phyloP scores from a whole-genome alignment of 2,888 invertebrate genomes.

The Saturnia japonica region DNA sequence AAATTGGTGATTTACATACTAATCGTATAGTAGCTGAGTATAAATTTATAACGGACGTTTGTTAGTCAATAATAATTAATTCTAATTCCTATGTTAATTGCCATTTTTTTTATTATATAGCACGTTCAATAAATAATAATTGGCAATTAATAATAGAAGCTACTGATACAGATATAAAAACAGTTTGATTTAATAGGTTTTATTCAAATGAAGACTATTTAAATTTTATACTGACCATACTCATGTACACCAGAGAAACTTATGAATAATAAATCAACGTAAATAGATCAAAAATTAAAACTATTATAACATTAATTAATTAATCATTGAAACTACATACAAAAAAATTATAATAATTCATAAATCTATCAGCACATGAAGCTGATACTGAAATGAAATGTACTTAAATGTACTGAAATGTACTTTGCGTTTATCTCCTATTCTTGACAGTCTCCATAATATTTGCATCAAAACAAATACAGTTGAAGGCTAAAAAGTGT shows the following conservation, averaged over 20 bases:
- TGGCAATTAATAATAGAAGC: background rate
- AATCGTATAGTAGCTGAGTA: background rate
- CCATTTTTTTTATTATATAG: conserved; percentile 3
- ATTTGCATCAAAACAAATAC: too few relatives aligned
- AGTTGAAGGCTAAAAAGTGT: too few relatives aligned
- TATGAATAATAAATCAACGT: too few relatives aligned
- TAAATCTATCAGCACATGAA: too few relatives aligned
- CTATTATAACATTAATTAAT: too few relatives aligned
- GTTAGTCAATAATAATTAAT: conserved; percentile 1
- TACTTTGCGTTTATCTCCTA: too few relatives aligned
- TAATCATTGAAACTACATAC: too few relatives aligned
- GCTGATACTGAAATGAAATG: too few relatives aligned
- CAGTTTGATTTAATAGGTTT: background rate
- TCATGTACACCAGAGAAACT: background rate
- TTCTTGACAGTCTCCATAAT: too few relatives aligned
- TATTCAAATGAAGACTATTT: background rate
- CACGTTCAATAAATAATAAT: background rate
- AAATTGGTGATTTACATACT: background rate
- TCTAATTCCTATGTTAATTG: conserved; percentile 9
- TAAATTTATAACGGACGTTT: background rate
- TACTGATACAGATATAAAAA: conserved; percentile 4
- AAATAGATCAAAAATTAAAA: too few relatives aligned
- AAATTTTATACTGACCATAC: background rate
- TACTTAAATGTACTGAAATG: too few relatives aligned
- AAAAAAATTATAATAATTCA: too few relatives aligned